Evolutionary conservation across 2,888 invertebrate species (phyloP).

Genomic region (Eretmocerus hayati): DNA sequence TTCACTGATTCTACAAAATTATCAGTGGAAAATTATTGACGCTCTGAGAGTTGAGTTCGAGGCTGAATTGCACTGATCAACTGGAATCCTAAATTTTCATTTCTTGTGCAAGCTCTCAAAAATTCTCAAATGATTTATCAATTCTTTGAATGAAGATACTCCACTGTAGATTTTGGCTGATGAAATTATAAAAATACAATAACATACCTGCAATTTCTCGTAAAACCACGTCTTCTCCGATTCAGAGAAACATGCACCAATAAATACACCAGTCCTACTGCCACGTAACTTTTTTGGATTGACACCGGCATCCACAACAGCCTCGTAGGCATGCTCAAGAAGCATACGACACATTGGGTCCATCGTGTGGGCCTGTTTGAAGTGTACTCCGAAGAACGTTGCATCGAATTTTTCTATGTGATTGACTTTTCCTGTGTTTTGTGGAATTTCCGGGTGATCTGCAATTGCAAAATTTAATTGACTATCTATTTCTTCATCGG

Average conservation of each 20-base stretch:
- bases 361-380: conserved; percentile 53
- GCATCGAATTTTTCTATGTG: conserved; percentile 63
- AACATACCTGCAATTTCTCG: conserved; percentile 56
- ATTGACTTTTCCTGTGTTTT: conserved; percentile 66
- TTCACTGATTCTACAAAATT: too few relatives aligned
- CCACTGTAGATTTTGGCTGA: too few relatives aligned
- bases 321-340: conserved; percentile 57
- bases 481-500: not conserved
- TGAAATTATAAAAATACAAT: too few relatives aligned
- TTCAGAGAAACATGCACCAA: conserved; percentile 67
- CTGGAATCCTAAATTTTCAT: too few relatives aligned
- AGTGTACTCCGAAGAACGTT: conserved; percentile 51
- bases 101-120: too few relatives aligned
- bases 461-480: not conserved
- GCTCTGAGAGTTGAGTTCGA: too few relatives aligned
- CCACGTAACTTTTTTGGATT: conserved; percentile 63
- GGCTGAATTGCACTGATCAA: too few relatives aligned
- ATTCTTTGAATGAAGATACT: too few relatives aligned
- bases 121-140: too few relatives aligned
- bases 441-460: conserved; percentile 65
- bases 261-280: conserved; percentile 63
- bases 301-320: conserved; percentile 48
- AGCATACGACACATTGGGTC: conserved; percentile 58
- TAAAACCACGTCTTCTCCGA: conserved; percentile 65
- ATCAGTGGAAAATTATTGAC: too few relatives aligned